Evolutionary conservation across 2,888 invertebrate species (phyloP), one percentile per base, ranked within the genome.

Genomic region (Phyto melanocephala): DNA sequence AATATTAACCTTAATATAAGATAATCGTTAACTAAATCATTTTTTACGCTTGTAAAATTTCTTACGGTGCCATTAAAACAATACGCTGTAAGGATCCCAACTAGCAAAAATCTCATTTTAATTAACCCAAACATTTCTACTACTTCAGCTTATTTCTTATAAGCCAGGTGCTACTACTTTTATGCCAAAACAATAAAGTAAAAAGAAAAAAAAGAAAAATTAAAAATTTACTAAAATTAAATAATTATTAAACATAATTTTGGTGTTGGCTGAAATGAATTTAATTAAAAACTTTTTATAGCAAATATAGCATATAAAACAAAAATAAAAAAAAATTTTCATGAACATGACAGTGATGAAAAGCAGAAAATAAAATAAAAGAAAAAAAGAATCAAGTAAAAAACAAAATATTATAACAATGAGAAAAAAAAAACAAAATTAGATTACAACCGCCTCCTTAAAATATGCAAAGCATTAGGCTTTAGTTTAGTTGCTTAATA

Each of bases 381-480:
- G 50, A 74, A 42, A 47, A 47, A 35, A 1, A 2, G 7, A 75
- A 42, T 52, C 20, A n/a, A 52, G n/a, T 67, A 13, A 54, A 67
- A 70, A 50, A 15, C 4, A 33, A 65, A 35, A 42, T 24, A 15
- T 42, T 58, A 10, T 13, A 35, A n/a, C n/a, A 33, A 8, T 20
- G 4, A 24, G 8, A 56, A 62, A 62, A 8, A 56, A 62, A 62
- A 35, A 63, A 6, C 40, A 3, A 33, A n/a, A 8, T 63, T 80
- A 65, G 60, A 42, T 68, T 76, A 60, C 24, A n/a, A 0, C 52
- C n/a, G 60, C 37, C 60, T 54, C 81, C 81, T 54, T 40, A 81
- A 77, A 77, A 56, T 81, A 81, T 72, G 81, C 81, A 35, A 81
- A 13, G 22, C 11, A 76, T 72, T 77, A 54, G 6, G 1, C 3